Percentiles rank a stretch among this genome's conserved stretches.
These are phyloP conservation scores for Anagyrus pseudococci DNA, from an alignment of 2,888 invertebrate genomes.

Conservation along the genomic window DNA sequence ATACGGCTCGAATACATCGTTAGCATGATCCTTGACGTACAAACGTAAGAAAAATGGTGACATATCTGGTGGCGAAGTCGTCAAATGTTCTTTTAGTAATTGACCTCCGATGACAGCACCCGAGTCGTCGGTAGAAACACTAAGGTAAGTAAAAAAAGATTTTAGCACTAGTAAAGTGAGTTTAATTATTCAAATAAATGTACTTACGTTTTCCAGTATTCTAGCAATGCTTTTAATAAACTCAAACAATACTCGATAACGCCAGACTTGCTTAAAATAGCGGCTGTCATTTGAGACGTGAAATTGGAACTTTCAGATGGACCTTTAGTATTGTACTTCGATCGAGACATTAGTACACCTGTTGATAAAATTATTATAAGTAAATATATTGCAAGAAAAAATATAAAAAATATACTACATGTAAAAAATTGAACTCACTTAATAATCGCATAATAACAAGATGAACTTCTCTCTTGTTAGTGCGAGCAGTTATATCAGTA, in stretches of 20 bases:
- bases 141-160: slow-evolving; percentile 28
- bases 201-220: slow-evolving; percentile 75
- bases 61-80: slow-evolving; percentile 89
- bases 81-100: slow-evolving; percentile 81
- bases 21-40: slow-evolving; percentile 88
- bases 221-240: slow-evolving; percentile 73
- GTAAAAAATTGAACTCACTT: slow-evolving; percentile 66
- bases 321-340: slow-evolving; percentile 66
- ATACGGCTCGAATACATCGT: slow-evolving; percentile 93
- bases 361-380: slow-evolving; percentile 3
- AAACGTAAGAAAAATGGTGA: slow-evolving; percentile 93
- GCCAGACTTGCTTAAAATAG: slow-evolving; percentile 72
- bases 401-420: background rate
- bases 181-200: too few species aligned
- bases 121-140: slow-evolving; percentile 58
- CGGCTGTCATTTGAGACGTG: slow-evolving; percentile 76
- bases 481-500: slow-evolving; percentile 69
- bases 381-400: background rate
- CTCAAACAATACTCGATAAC: slow-evolving; percentile 77
- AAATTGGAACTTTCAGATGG: slow-evolving; percentile 63
- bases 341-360: slow-evolving; percentile 80
- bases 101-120: slow-evolving; percentile 68
- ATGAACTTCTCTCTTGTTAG: slow-evolving; percentile 82
- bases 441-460: slow-evolving; percentile 86
- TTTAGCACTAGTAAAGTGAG: too few species aligned